These are phyloP conservation scores for Lasioglossum albipes DNA, from an alignment of 1,140 invertebrate species.

Conservation along the genomic window DNA sequence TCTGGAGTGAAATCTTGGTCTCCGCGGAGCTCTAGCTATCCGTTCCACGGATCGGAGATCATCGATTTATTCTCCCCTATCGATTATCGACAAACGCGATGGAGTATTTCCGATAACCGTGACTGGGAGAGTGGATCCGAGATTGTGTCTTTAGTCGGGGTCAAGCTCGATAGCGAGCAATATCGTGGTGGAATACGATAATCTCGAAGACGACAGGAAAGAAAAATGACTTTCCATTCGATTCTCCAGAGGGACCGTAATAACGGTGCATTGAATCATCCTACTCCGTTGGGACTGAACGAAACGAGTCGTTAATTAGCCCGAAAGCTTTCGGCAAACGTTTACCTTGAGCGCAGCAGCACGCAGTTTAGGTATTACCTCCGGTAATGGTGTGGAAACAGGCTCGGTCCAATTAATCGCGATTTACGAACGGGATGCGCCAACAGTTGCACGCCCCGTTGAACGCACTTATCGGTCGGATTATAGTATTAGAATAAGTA, in stretches of 20 bases:
- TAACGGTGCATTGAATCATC: no score
- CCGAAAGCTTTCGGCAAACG: no score
- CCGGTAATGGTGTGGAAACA: not conserved
- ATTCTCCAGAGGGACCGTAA: no score
- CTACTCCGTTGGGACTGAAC: no score
- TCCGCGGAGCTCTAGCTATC: no score
- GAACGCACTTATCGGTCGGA: constrained; percentile 36
- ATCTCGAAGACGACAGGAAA: not conserved
- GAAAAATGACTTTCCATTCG: no score
- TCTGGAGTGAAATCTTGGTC: no score
- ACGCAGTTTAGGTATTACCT: not conserved
- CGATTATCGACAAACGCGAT: not conserved
- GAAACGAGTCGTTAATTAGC: no score
- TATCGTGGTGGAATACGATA: not conserved
- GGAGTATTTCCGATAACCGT: constrained; percentile 7
- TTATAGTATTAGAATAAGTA: constrained; percentile 52
- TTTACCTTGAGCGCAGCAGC: not conserved
- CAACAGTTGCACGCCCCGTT: constrained; percentile 42
- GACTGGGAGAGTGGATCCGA: not conserved
- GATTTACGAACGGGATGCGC: constrained; percentile 15
- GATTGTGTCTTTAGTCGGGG: constrained; percentile 3
- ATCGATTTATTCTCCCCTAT: not conserved
- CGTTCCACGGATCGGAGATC: no score
- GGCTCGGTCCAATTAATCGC: constrained; percentile 28
- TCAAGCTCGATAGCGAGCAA: constrained; percentile 16